phyloP scores from a whole-genome alignment of 2,113 vertebrate genomes.

The Hippocampus guttulatus region DNA sequence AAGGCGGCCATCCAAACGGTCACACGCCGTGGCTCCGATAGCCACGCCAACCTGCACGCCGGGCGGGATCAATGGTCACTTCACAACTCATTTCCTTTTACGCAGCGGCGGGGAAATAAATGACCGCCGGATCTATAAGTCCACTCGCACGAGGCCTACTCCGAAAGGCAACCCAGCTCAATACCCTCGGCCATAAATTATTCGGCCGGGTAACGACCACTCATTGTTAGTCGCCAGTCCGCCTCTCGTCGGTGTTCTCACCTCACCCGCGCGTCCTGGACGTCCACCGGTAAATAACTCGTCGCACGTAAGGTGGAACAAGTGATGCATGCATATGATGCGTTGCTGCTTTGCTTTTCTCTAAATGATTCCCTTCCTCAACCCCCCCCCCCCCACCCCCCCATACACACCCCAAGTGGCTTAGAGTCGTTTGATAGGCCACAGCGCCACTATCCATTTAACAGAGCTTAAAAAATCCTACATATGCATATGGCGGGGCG shows the following conservation, averaged over 20 bases:
- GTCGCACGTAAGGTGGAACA: not conserved
- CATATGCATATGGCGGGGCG: slow-evolving; percentile 73
- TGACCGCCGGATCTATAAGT: slow-evolving; percentile 70
- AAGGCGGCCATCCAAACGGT: slow-evolving; percentile 45
- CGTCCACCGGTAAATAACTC: slow-evolving; percentile 34
- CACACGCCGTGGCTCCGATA: slow-evolving; percentile 44
- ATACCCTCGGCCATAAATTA: slow-evolving; percentile 62
- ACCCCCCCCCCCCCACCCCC: not conserved
- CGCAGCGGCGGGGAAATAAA: slow-evolving; percentile 69
- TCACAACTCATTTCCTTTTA: slow-evolving; percentile 79
- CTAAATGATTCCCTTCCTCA: slow-evolving; percentile 10
- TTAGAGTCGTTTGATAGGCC: slow-evolving; percentile 72
- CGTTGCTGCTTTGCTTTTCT: slow-evolving; percentile 43
- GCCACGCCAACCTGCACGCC: slow-evolving; percentile 49
- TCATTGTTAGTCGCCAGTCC: slow-evolving; percentile 72
- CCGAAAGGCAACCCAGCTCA: slow-evolving; percentile 44
- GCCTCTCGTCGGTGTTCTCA: slow-evolving; percentile 31
- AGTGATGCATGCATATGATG: slow-evolving; percentile 17
- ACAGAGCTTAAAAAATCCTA: slow-evolving; percentile 75
- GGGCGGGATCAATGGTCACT: slow-evolving; percentile 74
- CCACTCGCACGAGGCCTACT: slow-evolving; percentile 47
- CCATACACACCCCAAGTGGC: slow-evolving; percentile 56
- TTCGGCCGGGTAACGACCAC: slow-evolving; percentile 43
- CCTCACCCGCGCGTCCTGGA: no score
- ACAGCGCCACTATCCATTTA: slow-evolving; percentile 75